A percentile compares a stretch with the other conserved stretches of the same genome.
phyloP scores from a whole-genome alignment of 64 coral and sea anemone genomes.

The Stichodactyla helianthus region DNA sequence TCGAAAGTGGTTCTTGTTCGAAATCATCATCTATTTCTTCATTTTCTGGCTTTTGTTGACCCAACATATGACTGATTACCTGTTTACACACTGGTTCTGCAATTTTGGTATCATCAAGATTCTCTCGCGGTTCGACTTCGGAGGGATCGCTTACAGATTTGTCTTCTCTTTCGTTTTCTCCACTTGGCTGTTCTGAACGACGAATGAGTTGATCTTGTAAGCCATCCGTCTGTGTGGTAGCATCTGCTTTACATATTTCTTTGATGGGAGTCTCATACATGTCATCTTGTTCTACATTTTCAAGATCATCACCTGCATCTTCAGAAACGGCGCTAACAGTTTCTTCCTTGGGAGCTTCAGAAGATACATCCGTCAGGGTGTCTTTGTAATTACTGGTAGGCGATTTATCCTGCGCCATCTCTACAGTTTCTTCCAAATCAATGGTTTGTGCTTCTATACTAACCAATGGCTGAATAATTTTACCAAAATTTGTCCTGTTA shows the following conservation, averaged over 20 bases:
- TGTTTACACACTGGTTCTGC: neutral
- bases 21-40: neutral
- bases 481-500: constrained; percentile 55
- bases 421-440: neutral
- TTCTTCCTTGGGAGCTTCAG: neutral
- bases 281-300: neutral
- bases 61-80: neutral
- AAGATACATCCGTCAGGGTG: neutral
- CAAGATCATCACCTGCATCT: neutral
- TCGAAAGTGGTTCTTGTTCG: neutral
- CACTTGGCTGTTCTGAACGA: no score
- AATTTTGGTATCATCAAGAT: neutral
- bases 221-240: neutral
- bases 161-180: neutral
- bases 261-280: no score
- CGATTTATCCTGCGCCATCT: neutral
- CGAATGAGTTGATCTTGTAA: neutral
- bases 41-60: neutral
- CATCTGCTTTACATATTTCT: no score
- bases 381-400: neutral
- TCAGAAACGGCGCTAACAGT: neutral
- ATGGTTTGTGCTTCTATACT: constrained; percentile 21
- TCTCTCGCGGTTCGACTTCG: neutral
- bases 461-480: neutral
- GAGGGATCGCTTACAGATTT: neutral